Evolutionary conservation across 2,797 vertebrate genomes (phyloP).

Genomic region (Pitangus sulphuratus): DNA sequence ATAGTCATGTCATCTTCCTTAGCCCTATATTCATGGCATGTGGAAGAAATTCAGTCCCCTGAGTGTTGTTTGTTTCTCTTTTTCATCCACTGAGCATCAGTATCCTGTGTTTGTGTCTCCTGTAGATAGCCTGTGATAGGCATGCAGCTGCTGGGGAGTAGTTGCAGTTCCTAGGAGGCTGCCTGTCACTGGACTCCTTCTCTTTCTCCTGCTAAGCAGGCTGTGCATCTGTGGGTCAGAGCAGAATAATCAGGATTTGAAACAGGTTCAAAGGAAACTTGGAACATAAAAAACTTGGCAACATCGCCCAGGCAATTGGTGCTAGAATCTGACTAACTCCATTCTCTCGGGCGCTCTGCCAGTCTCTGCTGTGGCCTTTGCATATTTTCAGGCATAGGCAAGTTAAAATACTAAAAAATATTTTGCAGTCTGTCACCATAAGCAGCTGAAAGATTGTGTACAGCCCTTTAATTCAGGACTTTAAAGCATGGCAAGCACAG

Average conservation of each 20-base stretch:
- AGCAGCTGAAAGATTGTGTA: background rate
- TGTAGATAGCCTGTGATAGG: background rate
- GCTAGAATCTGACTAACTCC: constrained; percentile 53
- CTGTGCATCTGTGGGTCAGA: constrained; percentile 49
- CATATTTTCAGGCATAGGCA: constrained; percentile 57
- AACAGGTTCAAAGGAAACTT: constrained; percentile 54
- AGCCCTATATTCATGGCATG: background rate
- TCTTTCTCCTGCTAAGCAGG: background rate
- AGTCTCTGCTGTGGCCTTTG: constrained; percentile 51
- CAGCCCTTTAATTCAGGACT: background rate
- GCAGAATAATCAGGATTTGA: constrained; percentile 38
- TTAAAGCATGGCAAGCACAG: background rate
- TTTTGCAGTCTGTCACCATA: constrained; percentile 25
- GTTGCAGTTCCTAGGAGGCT: background rate
- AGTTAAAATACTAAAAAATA: constrained; percentile 59
- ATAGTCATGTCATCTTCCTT: background rate
- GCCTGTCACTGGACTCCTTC: background rate
- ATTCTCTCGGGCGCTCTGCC: background rate
- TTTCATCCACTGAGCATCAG: background rate
- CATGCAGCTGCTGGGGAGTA: background rate
- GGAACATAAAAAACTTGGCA: constrained; percentile 55
- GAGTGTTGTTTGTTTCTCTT: background rate
- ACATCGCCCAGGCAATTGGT: constrained; percentile 26
- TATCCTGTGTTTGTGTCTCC: background rate
- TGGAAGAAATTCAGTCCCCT: background rate